These are phyloP conservation scores for Axis porcinus DNA, from an alignment of 2,113 vertebrate species.

Conservation along the genomic window DNA sequence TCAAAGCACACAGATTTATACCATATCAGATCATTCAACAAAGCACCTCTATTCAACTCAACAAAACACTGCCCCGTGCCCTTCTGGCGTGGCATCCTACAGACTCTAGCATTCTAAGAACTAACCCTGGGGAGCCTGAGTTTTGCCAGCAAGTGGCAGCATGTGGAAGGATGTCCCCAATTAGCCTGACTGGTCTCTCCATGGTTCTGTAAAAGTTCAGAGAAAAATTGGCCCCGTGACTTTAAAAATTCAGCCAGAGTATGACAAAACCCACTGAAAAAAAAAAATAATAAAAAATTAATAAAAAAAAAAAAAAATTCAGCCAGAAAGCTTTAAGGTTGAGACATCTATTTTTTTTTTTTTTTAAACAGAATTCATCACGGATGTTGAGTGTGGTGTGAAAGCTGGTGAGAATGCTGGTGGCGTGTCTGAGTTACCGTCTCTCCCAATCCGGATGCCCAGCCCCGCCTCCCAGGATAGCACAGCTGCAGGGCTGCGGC, in stretches of 20 bases:
- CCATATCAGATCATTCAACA: not conserved
- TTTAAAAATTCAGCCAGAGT: not conserved
- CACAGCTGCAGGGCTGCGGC: not conserved
- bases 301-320: too few species aligned
- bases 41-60: not conserved
- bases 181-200: not conserved
- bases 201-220: not conserved
- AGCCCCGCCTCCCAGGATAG: too few species aligned
- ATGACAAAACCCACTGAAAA: too few species aligned
- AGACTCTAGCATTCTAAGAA: not conserved
- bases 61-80: not conserved
- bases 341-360: not conserved
- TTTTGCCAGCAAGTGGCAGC: conserved; percentile 41
- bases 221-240: not conserved
- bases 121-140: not conserved
- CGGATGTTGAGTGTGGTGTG: not conserved
- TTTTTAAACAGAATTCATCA: not conserved
- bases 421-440: not conserved
- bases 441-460: not conserved
- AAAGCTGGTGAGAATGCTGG: not conserved
- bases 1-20: not conserved
- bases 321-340: not conserved
- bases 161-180: not conserved
- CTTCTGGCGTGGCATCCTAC: not conserved
- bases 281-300: too few species aligned